phyloP scores from a whole-genome alignment of 1,140 invertebrate genomes.

The Papilio machaon region DNA sequence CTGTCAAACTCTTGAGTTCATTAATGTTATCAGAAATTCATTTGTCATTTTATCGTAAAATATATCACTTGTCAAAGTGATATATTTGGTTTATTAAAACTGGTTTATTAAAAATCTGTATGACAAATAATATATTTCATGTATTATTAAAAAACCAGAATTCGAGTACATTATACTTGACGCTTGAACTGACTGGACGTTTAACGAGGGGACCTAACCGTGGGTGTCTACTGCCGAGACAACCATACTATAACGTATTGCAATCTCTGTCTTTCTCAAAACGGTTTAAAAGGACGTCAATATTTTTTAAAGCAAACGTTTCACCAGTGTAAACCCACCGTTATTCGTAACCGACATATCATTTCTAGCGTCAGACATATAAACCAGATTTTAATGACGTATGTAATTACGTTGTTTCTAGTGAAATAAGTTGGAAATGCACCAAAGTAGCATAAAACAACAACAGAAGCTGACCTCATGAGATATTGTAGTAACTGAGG shows the following conservation, averaged over 20 bases:
- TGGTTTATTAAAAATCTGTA: slow-evolving; percentile 17
- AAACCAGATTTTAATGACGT: neutral
- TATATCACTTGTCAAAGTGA: slow-evolving; percentile 1
- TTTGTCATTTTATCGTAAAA: slow-evolving; percentile 21
- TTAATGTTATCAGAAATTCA: slow-evolving; percentile 15
- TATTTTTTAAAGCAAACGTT: neutral
- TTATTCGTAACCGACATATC: slow-evolving; percentile 11
- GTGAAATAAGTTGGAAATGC: neutral
- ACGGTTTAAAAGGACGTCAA: neutral
- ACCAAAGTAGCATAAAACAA: neutral
- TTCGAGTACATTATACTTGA: neutral
- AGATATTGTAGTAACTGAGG: neutral
- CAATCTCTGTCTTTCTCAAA: no score
- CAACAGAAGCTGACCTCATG: neutral
- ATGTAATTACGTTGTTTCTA: neutral
- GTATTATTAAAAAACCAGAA: neutral
- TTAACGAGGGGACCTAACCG: neutral
- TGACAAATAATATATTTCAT: neutral
- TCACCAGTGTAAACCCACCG: neutral
- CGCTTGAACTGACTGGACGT: neutral
- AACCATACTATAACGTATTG: no score
- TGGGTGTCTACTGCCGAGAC: neutral
- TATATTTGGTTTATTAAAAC: slow-evolving; percentile 27
- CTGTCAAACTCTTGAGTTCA: neutral
- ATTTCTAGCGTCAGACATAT: neutral